Percentiles rank a stretch among this genome's conserved stretches.
Conservation (phyloP, 30 jellyfish, hydroid and myxozoan genomes). For the Turritopsis dohrnii region DNA sequence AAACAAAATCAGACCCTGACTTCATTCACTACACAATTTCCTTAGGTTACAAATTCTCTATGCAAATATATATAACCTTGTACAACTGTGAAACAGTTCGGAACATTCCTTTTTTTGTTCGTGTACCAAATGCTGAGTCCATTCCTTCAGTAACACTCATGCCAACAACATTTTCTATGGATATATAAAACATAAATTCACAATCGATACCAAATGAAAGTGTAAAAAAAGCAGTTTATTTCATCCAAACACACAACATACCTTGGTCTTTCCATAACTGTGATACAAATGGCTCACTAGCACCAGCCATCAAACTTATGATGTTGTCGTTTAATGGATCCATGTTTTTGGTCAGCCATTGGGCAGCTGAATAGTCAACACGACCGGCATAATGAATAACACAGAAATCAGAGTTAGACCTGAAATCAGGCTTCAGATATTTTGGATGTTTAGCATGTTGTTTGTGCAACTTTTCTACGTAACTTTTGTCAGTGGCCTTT, state of each 20-base stretch:
- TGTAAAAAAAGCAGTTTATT: background rate
- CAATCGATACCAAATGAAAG: background rate
- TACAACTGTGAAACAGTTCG: slow-evolving; percentile 96
- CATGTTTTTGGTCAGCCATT: slow-evolving; percentile 99
- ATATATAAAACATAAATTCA: background rate
- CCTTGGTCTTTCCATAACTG: slow-evolving; percentile 95
- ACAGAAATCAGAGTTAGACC: slow-evolving; percentile 95
- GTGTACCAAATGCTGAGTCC: slow-evolving; percentile 92
- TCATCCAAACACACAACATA: background rate
- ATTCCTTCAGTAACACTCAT: slow-evolving; percentile 82
- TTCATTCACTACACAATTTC: too few species aligned
- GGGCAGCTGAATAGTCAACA: slow-evolving; percentile 95
- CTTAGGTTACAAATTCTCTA: too few species aligned
- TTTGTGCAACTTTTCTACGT: slow-evolving; percentile 80
- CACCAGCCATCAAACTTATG: slow-evolving; percentile 70
- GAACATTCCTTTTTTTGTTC: slow-evolving; percentile 99
- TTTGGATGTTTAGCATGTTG: slow-evolving; percentile 94
- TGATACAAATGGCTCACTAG: slow-evolving; percentile 75
- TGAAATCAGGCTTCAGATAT: slow-evolving; percentile 95
- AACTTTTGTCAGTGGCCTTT: slow-evolving; percentile 97
- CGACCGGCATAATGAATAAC: slow-evolving; percentile 99
- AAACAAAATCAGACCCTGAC: too few species aligned
- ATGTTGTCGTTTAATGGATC: slow-evolving; percentile 98
- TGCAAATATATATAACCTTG: slow-evolving; percentile 67
- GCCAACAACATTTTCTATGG: slow-evolving; percentile 90